These are phyloP conservation scores for Chymomyza fuscimana DNA, from an alignment of 2,888 invertebrate species.

Conservation along the genomic window DNA sequence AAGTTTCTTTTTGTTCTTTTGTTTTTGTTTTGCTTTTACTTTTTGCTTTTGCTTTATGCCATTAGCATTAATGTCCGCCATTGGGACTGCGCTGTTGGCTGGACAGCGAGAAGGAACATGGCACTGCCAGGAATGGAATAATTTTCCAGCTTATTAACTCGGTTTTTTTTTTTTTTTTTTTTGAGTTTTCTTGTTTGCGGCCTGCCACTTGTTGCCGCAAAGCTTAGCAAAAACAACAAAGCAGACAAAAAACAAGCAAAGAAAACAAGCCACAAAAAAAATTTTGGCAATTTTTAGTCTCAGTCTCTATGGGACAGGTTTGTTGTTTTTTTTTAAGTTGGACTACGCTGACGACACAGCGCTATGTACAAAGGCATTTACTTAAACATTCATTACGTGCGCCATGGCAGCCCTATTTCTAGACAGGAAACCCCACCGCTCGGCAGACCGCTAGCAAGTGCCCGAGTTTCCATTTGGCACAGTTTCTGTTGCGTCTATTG, in stretches of 20 bases:
- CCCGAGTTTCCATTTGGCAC: background rate
- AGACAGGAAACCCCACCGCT: background rate
- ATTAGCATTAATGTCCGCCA: constrained; percentile 45
- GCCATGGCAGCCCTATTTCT: background rate
- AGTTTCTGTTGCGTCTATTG: background rate
- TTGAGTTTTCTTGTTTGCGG: constrained; percentile 12
- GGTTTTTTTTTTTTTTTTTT: constrained; percentile 24
- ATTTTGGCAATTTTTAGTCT: background rate
- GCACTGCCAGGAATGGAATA: constrained; percentile 5
- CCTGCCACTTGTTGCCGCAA: constrained; percentile 35
- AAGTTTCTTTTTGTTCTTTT: constrained; percentile 9
- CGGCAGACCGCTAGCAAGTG: background rate
- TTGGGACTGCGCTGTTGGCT: constrained; percentile 21
- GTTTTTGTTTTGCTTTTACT: constrained; percentile 13
- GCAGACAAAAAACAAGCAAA: background rate
- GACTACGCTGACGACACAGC: too few species aligned
- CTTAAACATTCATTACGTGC: background rate
- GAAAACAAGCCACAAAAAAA: background rate
- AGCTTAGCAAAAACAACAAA: background rate
- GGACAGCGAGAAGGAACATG: constrained; percentile 10
- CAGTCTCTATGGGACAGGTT: background rate
- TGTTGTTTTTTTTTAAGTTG: background rate
- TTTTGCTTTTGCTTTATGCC: constrained; percentile 38
- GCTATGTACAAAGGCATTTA: background rate
- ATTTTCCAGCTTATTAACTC: constrained; percentile 66